phyloP scores from a whole-genome alignment of 2,113 vertebrate species.

The Apeltes quadracus region DNA sequence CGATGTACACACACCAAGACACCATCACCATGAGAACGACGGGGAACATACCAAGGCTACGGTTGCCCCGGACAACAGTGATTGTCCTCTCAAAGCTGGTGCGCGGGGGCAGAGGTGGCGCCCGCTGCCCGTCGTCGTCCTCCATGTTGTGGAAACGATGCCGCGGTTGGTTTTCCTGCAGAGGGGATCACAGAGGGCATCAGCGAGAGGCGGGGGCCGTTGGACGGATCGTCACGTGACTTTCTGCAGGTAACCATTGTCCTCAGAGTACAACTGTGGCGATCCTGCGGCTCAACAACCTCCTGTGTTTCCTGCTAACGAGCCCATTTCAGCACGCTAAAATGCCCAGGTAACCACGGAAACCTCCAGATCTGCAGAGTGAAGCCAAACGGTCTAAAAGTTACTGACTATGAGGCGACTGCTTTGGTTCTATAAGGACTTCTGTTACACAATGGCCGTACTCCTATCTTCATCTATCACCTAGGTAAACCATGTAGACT shows the following conservation, averaged over 20 bases:
- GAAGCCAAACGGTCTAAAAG: neutral
- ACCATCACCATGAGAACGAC: slow-evolving; percentile 68
- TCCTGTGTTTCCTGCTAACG: neutral
- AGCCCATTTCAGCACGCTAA: neutral
- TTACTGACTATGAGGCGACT: neutral
- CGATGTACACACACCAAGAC: slow-evolving; percentile 75
- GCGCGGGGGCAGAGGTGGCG: slow-evolving; percentile 62
- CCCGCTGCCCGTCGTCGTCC: slow-evolving; percentile 52
- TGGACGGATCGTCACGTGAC: neutral
- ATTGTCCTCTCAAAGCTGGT: slow-evolving; percentile 88
- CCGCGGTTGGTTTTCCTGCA: slow-evolving; percentile 76
- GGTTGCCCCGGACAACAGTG: slow-evolving; percentile 92
- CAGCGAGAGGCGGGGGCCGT: neutral
- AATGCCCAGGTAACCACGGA: neutral
- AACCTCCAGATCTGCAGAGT: neutral
- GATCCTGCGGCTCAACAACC: neutral
- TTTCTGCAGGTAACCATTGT: neutral
- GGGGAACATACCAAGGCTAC: slow-evolving; percentile 91
- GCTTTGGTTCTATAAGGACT: too few relatives aligned
- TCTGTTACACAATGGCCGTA: too few relatives aligned
- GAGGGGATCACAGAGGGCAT: slow-evolving; percentile 4
- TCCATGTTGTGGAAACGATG: slow-evolving; percentile 73
- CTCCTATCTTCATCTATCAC: too few relatives aligned
- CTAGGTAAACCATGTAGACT: too few relatives aligned
- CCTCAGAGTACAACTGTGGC: too few relatives aligned